Evolutionary conservation across 2,797 vertebrate species (phyloP).

Genomic region (Sphaeramia orbicularis): DNA sequence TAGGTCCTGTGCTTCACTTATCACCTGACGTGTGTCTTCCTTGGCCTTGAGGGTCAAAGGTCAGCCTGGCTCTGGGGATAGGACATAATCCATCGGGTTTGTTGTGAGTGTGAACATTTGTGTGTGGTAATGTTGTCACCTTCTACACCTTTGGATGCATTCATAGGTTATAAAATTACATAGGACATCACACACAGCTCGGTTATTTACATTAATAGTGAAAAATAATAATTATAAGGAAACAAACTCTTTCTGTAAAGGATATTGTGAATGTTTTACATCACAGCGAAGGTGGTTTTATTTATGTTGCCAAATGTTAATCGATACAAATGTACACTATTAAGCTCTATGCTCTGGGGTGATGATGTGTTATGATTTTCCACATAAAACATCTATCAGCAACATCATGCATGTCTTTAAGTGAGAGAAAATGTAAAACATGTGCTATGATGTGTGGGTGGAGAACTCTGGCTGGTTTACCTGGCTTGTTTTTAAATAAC

Average conservation of each 20-base stretch:
- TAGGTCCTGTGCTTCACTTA: slow-evolving; percentile 74
- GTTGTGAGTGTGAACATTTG: not conserved
- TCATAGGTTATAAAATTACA: slow-evolving; percentile 22
- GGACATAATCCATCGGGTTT: slow-evolving; percentile 55
- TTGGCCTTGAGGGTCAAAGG: slow-evolving; percentile 70
- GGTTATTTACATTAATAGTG: slow-evolving; percentile 46
- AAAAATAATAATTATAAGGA: slow-evolving; percentile 23
- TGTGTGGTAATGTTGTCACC: slow-evolving; percentile 13
- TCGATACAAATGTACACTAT: slow-evolving; percentile 44
- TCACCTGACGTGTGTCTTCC: slow-evolving; percentile 75
- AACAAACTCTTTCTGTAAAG: slow-evolving; percentile 12
- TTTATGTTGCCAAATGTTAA: slow-evolving; percentile 54
- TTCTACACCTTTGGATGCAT: slow-evolving; percentile 7
- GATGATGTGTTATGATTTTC: slow-evolving; percentile 66
- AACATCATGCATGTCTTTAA: slow-evolving; percentile 38
- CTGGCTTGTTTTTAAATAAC: slow-evolving; percentile 65
- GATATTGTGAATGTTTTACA: slow-evolving; percentile 23
- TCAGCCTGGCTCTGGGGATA: slow-evolving; percentile 64
- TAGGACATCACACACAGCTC: slow-evolving; percentile 16
- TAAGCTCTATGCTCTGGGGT: slow-evolving; percentile 4
- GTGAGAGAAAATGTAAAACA: slow-evolving; percentile 53
- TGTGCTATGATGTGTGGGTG: slow-evolving; percentile 50
- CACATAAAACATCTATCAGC: slow-evolving; percentile 66
- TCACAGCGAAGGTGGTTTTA: slow-evolving; percentile 29
- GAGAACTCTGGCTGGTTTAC: slow-evolving; percentile 54